Conservation (phyloP, 2,888 invertebrate species). For the Trichopria drosophilae region DNA sequence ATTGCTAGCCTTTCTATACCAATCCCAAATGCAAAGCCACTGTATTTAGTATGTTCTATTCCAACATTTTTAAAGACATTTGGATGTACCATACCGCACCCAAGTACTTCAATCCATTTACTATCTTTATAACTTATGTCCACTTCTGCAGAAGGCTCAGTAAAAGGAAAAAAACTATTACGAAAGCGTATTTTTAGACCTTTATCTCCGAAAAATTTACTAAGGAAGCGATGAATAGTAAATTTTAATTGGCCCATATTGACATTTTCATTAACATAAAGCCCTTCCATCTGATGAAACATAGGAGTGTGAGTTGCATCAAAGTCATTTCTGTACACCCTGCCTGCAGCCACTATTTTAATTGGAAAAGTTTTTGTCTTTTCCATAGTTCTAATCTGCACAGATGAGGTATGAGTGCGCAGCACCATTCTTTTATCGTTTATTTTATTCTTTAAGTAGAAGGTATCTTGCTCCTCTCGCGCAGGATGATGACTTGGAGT, state of each 20-base stretch:
- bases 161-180: constrained; percentile 18
- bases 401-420: constrained; percentile 23
- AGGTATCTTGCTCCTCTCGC: constrained; percentile 19
- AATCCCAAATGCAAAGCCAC: constrained; percentile 21
- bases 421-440: constrained; percentile 17
- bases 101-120: constrained; percentile 22
- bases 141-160: constrained; percentile 25
- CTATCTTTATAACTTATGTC: constrained; percentile 14
- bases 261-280: constrained; percentile 11
- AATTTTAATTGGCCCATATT: constrained; percentile 20
- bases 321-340: constrained; percentile 15
- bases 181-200: constrained; percentile 15
- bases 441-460: constrained; percentile 19
- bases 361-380: constrained; percentile 7
- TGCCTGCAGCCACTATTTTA: constrained; percentile 12
- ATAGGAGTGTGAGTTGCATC: constrained; percentile 20
- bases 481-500: constrained; percentile 15
- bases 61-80: constrained; percentile 18
- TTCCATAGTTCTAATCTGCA: constrained; percentile 22
- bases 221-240: constrained; percentile 10
- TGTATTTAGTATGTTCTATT: constrained; percentile 12
- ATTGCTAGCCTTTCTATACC: constrained; percentile 20
- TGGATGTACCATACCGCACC: constrained; percentile 23
- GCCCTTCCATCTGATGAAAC: constrained; percentile 22
- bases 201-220: constrained; percentile 16